Evolutionary conservation across 2,113 vertebrate genomes (phyloP), one percentile per base, ranked within the genome.

Genomic region (Bostrychus sinensis): DNA sequence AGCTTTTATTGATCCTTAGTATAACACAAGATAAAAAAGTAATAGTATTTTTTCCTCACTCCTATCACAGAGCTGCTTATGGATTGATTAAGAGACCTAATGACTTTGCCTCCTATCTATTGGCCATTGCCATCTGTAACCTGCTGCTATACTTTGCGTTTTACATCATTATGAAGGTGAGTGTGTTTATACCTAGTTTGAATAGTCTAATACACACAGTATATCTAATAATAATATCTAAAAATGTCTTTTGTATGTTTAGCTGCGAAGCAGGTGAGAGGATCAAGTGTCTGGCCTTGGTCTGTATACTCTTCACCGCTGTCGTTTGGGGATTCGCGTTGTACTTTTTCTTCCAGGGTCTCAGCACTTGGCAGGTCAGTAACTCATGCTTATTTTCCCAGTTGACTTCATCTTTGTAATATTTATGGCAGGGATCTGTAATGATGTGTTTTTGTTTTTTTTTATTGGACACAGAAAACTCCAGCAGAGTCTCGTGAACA

Each of bases 81-180:
- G 96, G 97, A 32, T 94, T 99, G 66, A 93, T 98, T 32, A 85
- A 93, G 79, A 92, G 91, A 56, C 97, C 97, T 17, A 98, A 96
- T 2, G 97, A 99, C 83, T 99, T 99, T 0, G 97, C 96, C 71
- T 98, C 96, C 70, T 99, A 98, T 85, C 86, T 99, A 69, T 73
- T 99, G 91, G 97, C 95, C 86, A 98, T 99, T 5, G 96, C 93
- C 84, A 98, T 99, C 92, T 98, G 96, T 91, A 99, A 99, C 91
- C 92, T 99, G 72, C 94, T 99, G 20, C 96, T 99, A 20, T 99
- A 99, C 83, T 98, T 96, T 2, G 95, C 97, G 82, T 99, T 99
- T 86, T 99, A 99, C 91, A 98, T 99, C 75, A 99, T 99, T 37
- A 99, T 99, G 97, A 99, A 99, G 96, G 96, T 98, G 36, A 17